These are phyloP conservation scores for Bradypus variegatus DNA, from an alignment of 2,797 vertebrate species.

Conservation along the genomic window DNA sequence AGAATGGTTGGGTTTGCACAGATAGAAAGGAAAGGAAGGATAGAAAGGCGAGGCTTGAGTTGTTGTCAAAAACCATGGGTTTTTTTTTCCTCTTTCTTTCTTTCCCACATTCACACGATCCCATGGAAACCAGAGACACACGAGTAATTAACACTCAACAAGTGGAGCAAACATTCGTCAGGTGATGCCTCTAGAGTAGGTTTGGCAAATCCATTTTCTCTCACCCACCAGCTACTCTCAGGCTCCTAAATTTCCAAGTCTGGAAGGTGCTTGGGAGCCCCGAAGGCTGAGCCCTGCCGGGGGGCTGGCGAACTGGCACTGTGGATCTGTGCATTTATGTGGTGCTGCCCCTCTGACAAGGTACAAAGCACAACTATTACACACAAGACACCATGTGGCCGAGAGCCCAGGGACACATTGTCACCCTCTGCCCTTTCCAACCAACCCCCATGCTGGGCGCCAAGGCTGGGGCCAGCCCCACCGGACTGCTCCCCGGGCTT, in stretches of 20 bases:
- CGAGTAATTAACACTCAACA: neutral
- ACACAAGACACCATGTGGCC: neutral
- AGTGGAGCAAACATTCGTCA: neutral
- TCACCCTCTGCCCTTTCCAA: neutral
- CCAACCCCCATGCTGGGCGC: neutral
- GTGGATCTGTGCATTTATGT: accelerated
- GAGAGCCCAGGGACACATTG: neutral
- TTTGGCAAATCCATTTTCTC: neutral
- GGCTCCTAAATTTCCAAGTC: neutral
- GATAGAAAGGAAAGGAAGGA: neutral
- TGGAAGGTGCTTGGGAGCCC: neutral
- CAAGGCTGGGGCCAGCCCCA: neutral
- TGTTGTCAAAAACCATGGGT: neutral
- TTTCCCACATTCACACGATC: neutral
- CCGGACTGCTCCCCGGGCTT: neutral
- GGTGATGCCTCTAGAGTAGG: neutral
- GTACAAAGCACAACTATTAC: neutral
- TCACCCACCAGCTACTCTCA: neutral
- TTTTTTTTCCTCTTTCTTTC: neutral
- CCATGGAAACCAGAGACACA: conserved; percentile 10
- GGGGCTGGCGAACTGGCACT: neutral
- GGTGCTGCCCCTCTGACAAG: neutral
- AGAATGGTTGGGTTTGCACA: neutral
- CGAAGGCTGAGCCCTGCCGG: neutral
- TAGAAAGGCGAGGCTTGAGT: neutral